Evolutionary conservation across 2,113 vertebrate species (phyloP).

Genomic region (Prietella phreatophila): DNA sequence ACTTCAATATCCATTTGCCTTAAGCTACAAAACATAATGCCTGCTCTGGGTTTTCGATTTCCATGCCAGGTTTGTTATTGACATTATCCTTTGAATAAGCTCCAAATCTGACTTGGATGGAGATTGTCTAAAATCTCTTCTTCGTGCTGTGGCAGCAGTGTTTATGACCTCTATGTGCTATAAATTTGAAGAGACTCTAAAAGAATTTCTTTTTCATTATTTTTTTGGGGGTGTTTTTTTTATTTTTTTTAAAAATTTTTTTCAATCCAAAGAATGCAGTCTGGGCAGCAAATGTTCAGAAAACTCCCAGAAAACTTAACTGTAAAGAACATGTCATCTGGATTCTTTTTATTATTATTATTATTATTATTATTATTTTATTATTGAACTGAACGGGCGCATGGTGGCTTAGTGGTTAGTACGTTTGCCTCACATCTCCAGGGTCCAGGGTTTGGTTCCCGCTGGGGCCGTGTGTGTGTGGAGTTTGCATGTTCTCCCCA

Average conservation of each 20-base stretch:
- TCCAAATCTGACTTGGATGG: constrained; percentile 18
- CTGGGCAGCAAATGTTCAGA: background rate
- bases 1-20: background rate
- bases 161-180: background rate
- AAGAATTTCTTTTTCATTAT: background rate
- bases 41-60: constrained; percentile 8
- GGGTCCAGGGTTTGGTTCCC: no score
- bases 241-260: no score
- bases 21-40: background rate
- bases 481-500: no score
- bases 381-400: no score
- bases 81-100: constrained; percentile 5
- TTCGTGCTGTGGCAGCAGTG: background rate
- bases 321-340: background rate
- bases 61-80: background rate
- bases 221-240: background rate
- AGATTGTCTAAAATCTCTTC: background rate
- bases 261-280: background rate
- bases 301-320: background rate
- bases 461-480: no score
- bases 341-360: no score
- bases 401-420: no score
- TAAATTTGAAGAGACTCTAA: background rate
- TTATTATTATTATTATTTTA: no score
- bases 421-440: no score